Conservation (phyloP, 2,113 vertebrate genomes). For the Otus sunia region DNA sequence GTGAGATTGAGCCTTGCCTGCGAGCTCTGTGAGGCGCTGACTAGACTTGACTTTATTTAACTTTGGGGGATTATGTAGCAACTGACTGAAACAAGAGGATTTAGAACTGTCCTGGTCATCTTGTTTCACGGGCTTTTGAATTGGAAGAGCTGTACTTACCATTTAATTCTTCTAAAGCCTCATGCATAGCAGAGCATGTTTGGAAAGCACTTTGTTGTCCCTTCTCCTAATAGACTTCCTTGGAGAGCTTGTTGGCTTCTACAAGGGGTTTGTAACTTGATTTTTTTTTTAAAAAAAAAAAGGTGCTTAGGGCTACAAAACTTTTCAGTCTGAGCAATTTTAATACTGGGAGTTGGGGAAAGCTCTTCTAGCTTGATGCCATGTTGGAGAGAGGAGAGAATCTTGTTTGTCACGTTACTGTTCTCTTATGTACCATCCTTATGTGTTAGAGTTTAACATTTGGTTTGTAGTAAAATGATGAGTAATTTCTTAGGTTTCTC, state of each 20-base stretch:
- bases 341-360: not conserved
- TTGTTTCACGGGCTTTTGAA: not conserved
- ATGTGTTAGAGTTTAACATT: not conserved
- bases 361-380: not conserved
- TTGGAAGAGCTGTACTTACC: not conserved
- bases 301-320: not conserved
- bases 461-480: not conserved
- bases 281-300: not conserved
- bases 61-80: not conserved
- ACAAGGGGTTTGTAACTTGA: not conserved
- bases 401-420: accelerated
- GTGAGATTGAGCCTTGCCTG: not conserved
- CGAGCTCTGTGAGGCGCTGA: not conserved
- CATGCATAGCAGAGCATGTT: not conserved
- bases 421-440: not conserved
- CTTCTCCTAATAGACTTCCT: not conserved
- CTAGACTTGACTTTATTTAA: not conserved
- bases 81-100: not conserved
- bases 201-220: not conserved
- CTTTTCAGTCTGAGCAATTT: not conserved
- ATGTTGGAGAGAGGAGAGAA: not conserved
- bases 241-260: not conserved
- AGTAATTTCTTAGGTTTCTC: not conserved
- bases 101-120: not conserved
- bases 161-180: not conserved